Conservation (phyloP, 2,797 vertebrate species). For the Myripristis murdjan region DNA sequence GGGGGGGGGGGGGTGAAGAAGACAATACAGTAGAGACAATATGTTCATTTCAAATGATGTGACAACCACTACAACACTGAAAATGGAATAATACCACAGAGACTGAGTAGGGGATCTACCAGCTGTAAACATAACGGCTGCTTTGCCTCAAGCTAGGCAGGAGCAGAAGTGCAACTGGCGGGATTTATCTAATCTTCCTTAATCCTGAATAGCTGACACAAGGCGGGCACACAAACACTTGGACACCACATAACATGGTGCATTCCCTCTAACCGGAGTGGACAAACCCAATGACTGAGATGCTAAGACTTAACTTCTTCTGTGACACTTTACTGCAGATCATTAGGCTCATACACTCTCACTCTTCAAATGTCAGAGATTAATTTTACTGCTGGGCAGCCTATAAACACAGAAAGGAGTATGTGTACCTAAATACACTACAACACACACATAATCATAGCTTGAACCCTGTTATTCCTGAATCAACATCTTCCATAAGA, state of each 20-base stretch:
- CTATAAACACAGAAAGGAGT: background rate
- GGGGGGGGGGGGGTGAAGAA: too few relatives aligned
- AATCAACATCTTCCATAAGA: conserved; percentile 8
- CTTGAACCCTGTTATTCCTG: conserved; percentile 43
- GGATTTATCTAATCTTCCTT: conserved; percentile 84
- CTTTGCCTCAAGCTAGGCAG: conserved; percentile 42
- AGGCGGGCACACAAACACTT: conserved; percentile 56
- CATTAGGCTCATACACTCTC: background rate
- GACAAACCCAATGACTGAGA: conserved; percentile 26
- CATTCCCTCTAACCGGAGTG: conserved; percentile 16
- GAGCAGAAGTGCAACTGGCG: conserved; percentile 62
- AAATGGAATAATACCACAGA: background rate
- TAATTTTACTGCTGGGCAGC: background rate
- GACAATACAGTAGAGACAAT: background rate
- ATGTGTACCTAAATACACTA: too few relatives aligned
- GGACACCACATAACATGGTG: conserved; percentile 21
- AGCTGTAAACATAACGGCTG: conserved; percentile 19
- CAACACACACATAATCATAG: background rate
- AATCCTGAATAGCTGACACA: conserved; percentile 78
- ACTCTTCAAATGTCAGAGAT: conserved; percentile 10
- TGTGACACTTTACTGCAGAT: conserved; percentile 6
- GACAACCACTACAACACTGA: conserved; percentile 3
- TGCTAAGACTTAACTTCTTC: conserved; percentile 38
- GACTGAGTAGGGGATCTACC: background rate
- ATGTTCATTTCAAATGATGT: background rate